phyloP scores from a whole-genome alignment of 2,888 invertebrate genomes.

The Apamea epomidion region DNA sequence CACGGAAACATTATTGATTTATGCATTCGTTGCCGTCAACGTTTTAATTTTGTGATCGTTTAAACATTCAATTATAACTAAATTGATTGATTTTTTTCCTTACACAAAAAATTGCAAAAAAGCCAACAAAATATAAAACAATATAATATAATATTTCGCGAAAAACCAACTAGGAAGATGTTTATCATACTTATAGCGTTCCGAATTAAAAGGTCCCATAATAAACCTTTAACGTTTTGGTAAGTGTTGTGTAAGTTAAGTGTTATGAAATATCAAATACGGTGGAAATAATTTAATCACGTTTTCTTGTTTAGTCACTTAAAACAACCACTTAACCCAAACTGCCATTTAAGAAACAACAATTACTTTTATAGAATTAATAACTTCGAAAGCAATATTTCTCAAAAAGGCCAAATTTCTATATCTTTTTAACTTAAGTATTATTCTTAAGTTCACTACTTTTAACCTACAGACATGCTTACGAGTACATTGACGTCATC shows the following conservation, averaged over 20 bases:
- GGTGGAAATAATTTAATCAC: background rate
- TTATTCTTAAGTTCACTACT: background rate
- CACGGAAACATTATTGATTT: background rate
- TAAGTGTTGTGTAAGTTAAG: background rate
- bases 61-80: background rate
- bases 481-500: background rate
- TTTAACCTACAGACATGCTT: background rate
- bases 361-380: background rate
- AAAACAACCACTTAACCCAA: background rate
- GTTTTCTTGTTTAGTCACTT: background rate
- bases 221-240: background rate
- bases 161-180: slow-evolving; percentile 23
- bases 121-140: background rate
- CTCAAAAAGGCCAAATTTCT: background rate
- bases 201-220: slow-evolving; percentile 36
- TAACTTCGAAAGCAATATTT: background rate
- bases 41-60: background rate
- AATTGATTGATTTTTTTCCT: background rate
- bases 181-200: slow-evolving; percentile 16
- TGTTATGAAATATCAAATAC: slow-evolving; percentile 20
- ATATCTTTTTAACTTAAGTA: background rate
- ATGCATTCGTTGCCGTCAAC: slow-evolving; percentile 14
- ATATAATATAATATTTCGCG: slow-evolving; percentile 7
- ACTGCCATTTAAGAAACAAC: background rate
- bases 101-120: background rate